Evolutionary conservation across 2,888 invertebrate species (phyloP), one percentile per base, ranked within the genome.

Genomic region (Tetranychus truncatus): DNA sequence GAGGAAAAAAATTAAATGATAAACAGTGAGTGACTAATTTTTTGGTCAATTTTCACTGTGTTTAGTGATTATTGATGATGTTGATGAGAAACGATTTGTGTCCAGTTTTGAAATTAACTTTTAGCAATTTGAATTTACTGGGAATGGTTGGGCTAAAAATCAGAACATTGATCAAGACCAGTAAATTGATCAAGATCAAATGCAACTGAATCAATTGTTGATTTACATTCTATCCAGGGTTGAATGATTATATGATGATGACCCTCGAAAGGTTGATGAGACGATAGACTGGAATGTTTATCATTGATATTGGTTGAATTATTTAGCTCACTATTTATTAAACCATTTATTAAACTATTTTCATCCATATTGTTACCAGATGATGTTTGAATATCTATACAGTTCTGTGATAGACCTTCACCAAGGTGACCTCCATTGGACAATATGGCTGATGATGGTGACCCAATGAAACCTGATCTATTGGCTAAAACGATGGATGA

Each of bases 191-290:
- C 79, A n/a, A 79, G 76, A 65, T 79, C 79, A 45, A 79, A 75
- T n/a, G 78, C 78, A 7, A 78, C 77, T n/a, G 79, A 79, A 44
- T 79, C 79, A 20, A 79, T 72, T 20, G 78, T 77, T 20, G 79
- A 77, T 71, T 79, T 79, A 74, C 79, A 79, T 46, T 79, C 79
- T n/a, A 76, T 77, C 79, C 79, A 79, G 9, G 78, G 78, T 55
- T 78, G 78, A 6, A 55, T 55, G 55, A 55, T 55, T 24, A 74
- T 18, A 65, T 75, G 45, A 46, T 66, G 71, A 20, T 44, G 66
- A 9, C 34, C 21, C n/a, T 76, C 76, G 24, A 72, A 76, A 20
- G 21, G 9, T 55, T 55, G 69, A 69, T 69, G 34, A 34, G 34
- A 34, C 34, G 34, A 34, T 34, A 34, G 34, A 34, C 34, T 69